Evolutionary conservation across 2,113 vertebrate genomes (phyloP).

Genomic region (Silurus glanis): DNA sequence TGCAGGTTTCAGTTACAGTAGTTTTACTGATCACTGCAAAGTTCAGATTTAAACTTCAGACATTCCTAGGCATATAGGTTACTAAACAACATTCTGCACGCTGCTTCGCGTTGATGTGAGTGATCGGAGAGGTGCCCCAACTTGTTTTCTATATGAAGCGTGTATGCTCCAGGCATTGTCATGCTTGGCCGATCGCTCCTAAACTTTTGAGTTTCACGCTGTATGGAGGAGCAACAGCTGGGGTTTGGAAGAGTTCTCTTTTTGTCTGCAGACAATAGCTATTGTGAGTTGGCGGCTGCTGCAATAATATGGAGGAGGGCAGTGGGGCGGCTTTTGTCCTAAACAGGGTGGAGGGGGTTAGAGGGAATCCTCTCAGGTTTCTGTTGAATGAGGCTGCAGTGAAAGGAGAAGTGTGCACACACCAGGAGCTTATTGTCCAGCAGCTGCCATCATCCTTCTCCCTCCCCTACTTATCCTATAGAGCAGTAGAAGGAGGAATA

Average conservation of each 20-base stretch:
- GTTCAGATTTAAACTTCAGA: neutral
- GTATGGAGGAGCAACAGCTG: conserved; percentile 50
- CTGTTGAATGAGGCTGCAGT: conserved; percentile 37
- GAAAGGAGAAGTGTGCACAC: conserved; percentile 55
- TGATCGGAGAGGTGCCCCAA: neutral
- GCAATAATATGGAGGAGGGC: conserved; percentile 11
- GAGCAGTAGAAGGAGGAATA: conserved; percentile 56
- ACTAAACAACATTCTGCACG: conserved; percentile 16
- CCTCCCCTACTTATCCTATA: conserved; percentile 43
- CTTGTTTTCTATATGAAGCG: neutral
- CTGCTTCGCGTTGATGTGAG: conserved; percentile 7
- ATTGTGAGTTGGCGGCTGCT: conserved; percentile 47
- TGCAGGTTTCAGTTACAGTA: neutral
- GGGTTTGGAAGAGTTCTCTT: conserved; percentile 32
- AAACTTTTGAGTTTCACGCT: neutral
- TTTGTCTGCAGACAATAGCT: conserved; percentile 45
- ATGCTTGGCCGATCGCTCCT: conserved; percentile 15
- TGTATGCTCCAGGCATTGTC: conserved; percentile 16
- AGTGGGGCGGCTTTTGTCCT: conserved; percentile 35
- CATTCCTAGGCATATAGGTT: conserved; percentile 6
- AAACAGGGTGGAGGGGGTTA: neutral
- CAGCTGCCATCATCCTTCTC: conserved; percentile 46
- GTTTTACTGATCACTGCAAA: neutral
- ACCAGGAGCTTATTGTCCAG: conserved; percentile 48
- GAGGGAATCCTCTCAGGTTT: conserved; percentile 40